Base-by-base conservation (phyloP, 2,797 vertebrate species). In the Thunnus albacares region DNA sequence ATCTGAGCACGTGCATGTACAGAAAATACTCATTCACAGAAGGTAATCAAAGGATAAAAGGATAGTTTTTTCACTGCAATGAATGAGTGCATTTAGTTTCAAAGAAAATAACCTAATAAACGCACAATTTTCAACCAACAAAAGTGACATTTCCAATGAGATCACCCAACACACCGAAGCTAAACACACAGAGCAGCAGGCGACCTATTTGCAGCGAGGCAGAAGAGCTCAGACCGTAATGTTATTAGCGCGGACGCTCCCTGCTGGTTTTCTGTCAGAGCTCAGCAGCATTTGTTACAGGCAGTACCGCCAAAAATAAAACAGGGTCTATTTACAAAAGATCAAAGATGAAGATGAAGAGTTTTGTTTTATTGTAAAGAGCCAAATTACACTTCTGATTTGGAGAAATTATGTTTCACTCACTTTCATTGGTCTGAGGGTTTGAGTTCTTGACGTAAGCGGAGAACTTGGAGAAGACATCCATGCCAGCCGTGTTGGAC, bases 401-500 rank as follows among this genome's bases (percentile, higher is more conserved):
- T 47, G 14, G 13, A 53, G 28, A 49, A 5, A 22, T 24, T 6
- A 45, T 20, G 43, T 43, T 6, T 75, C 3, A 92, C 97, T 96
- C 81, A 98, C 97, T 96, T 28, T 96, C 95, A 45, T 98, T 96
- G 57, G 92, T 68, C 24, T 93, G 91, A 28, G 97, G 97, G 87
- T 96, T 98, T 35, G 97, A 96, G 92, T 98, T 98, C 94, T 98
- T 98, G 90, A 98, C 89, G 87, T 97, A 98, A 75, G 97, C 97
- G 0, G 97, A 98, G 89, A 98, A 98, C 88, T 97, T 98, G 81
- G 97, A 97, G 93, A 98, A 98, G 84, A 98, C 90, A 26, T 98
- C 97, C 78, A 97, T 88, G 1, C 97, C 97, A 0, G 97, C 97
- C 0, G 97, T 97, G 95, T 98, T 98, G 52, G 97, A 97, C 83